Percentiles rank a stretch among this genome's conserved stretches.
These are phyloP conservation scores for Drosophila repletoides DNA, from an alignment of 1,140 invertebrate species.

Conservation along the genomic window DNA sequence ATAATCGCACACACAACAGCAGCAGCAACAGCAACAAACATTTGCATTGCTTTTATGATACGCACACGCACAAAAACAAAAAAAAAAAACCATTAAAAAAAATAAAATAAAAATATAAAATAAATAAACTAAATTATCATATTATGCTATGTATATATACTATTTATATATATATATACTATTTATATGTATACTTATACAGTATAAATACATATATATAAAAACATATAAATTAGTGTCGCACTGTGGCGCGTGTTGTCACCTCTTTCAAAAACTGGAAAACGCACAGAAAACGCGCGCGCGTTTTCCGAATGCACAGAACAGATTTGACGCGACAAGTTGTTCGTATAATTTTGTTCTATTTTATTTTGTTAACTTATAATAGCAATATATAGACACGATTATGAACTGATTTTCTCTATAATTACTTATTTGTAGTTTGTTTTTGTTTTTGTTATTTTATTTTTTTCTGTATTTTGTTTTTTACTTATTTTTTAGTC, in stretches of 20 bases:
- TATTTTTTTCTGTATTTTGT: conserved; percentile 19
- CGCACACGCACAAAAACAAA: conserved; percentile 55
- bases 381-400: conserved; percentile 6
- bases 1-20: not conserved
- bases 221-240: not conserved
- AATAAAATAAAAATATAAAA: conserved; percentile 1
- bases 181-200: not conserved
- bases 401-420: not conserved
- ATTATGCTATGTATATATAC: conserved; percentile 4
- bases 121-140: conserved; percentile 23
- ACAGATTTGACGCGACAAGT: conserved; percentile 31
- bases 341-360: conserved; percentile 2
- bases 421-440: not conserved
- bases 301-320: conserved; percentile 34
- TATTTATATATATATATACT: not conserved
- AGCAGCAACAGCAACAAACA: conserved; percentile 19
- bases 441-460: not conserved
- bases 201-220: not conserved
- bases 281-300: conserved; percentile 47
- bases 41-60: conserved; percentile 35
- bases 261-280: conserved; percentile 43
- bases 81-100: conserved; percentile 21
- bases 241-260: conserved; percentile 35
- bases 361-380: conserved; percentile 3
- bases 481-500: conserved; percentile 45